These are phyloP conservation scores for Oligia latruncula DNA, from an alignment of 2,888 invertebrate species.

Conservation along the genomic window DNA sequence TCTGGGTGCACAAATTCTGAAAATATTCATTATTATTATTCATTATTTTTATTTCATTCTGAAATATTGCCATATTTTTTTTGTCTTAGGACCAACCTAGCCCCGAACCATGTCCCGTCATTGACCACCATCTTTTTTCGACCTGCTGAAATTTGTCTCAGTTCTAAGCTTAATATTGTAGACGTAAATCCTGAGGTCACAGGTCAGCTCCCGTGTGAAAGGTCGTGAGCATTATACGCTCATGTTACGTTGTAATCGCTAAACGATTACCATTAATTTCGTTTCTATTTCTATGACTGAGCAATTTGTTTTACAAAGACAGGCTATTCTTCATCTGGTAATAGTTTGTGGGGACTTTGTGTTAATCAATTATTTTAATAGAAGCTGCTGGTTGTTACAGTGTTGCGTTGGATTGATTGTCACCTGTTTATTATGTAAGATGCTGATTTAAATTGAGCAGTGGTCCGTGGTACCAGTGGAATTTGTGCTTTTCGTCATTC, in stretches of 20 bases:
- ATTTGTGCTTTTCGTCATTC: not conserved
- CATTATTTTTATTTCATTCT: not conserved
- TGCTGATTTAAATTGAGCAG: not conserved
- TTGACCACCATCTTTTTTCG: not conserved
- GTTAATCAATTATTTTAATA: slow-evolving; percentile 40
- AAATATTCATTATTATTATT: too few relatives aligned
- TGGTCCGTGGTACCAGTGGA: too few relatives aligned
- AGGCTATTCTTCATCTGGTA: slow-evolving; percentile 54
- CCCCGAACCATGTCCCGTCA: not conserved
- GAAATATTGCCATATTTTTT: not conserved
- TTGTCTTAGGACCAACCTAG: too few relatives aligned
- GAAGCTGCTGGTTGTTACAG: slow-evolving; percentile 7
- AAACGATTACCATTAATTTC: slow-evolving; percentile 65
- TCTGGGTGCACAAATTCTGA: not conserved
- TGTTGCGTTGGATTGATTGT: slow-evolving; percentile 5
- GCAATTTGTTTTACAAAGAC: slow-evolving; percentile 56
- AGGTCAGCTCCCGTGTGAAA: slow-evolving; percentile 68
- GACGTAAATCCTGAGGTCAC: slow-evolving; percentile 40
- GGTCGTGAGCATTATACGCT: slow-evolving; percentile 48
- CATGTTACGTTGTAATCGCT: slow-evolving; percentile 51
- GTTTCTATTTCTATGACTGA: slow-evolving; percentile 43
- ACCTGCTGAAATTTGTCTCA: not conserved
- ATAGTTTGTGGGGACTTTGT: slow-evolving; percentile 28
- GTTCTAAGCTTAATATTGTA: slow-evolving; percentile 10
- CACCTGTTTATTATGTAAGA: slow-evolving; percentile 3